Conservation (phyloP, 1,140 invertebrate species). For the Pseudoatta argentina region DNA sequence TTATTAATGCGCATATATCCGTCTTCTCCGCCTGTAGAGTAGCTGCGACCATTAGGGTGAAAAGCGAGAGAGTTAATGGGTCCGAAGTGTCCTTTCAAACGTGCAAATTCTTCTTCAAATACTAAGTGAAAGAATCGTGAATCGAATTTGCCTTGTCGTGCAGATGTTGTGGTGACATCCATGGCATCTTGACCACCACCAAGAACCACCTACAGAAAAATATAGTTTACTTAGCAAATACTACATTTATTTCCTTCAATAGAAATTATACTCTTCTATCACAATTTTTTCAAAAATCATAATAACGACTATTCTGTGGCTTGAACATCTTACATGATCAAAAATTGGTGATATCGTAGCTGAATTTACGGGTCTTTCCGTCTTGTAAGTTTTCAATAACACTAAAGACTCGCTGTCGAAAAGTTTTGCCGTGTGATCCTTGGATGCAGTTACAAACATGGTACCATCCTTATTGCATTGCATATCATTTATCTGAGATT, state of each 20-base stretch:
- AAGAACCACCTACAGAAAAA: constrained; percentile 90
- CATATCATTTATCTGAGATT: constrained; percentile 97
- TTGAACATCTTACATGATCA: constrained; percentile 92
- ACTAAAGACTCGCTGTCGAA: constrained; percentile 96
- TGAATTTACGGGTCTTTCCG: constrained; percentile 98
- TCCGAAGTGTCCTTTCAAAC: constrained; percentile 99
- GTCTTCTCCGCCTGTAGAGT: constrained; percentile 99
- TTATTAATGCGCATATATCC: constrained; percentile 98
- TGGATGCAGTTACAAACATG: constrained; percentile 98
- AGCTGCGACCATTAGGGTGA: constrained; percentile 99
- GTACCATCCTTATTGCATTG: constrained; percentile 96
- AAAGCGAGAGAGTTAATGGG: constrained; percentile 99
- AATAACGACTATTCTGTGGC: not conserved
- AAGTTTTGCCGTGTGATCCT: constrained; percentile 97
- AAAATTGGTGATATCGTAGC: constrained; percentile 97
- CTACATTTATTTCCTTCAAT: not conserved
- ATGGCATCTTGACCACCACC: constrained; percentile 99
- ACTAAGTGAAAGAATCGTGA: constrained; percentile 99
- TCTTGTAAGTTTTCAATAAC: constrained; percentile 97
- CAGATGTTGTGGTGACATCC: constrained; percentile 99
- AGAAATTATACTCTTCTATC: not conserved
- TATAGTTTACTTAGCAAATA: not conserved
- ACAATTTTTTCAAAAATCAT: not conserved
- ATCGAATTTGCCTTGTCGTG: constrained; percentile 98
- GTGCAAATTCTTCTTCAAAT: constrained; percentile 99